Base-by-base conservation (phyloP, 2,888 invertebrate genomes). In the Chrysolina oricalcia region DNA sequence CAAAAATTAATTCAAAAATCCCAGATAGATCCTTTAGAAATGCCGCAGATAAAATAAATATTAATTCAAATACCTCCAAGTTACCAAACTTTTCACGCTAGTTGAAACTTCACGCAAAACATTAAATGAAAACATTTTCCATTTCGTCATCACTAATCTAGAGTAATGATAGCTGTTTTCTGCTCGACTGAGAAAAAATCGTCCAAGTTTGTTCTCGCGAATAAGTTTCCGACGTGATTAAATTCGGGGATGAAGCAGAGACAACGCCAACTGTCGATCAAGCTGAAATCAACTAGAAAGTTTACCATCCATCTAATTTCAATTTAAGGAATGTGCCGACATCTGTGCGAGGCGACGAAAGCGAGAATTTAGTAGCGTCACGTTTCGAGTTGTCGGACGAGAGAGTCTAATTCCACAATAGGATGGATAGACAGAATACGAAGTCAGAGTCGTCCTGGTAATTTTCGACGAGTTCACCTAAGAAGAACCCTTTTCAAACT, bases 271-370 rank as follows among this genome's bases (percentile, higher is more conserved):
- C 82, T 82, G 83, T 82, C 83, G 82, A 83, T 83, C 83, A 83
- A 83, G 72, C 80, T 78, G 69, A 76, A 80, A 83, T 68, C 68
- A 68, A 68, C 68, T 68, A 19, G 68, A 68, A 68, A 68, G 81
- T 80, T 84, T 80, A 75, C 75, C 82, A 82, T 82, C 81, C 80
- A 83, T 82, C 84, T 84, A 83, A 84, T 84, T 83, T 82, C 82
- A 83, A 83, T 83, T 84, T 83, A 76, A 82, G 83, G 79, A 83
- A 81, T 82, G 79, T 78, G 79, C 72, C 79, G 75, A 76, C 80
- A 80, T 79, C 81, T 81, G 81, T 72, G 77, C 74, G 72, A 77
- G 71, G 78, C 69, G 69, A 75, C 74, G 75, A 56, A 75, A 72
- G 72, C 62, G 53, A 59, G 78, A 71, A 77, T 78, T 78, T 15